These are phyloP conservation scores for Drosophila lacteicornis DNA, from an alignment of 1,140 invertebrate genomes.

Conservation along the genomic window DNA sequence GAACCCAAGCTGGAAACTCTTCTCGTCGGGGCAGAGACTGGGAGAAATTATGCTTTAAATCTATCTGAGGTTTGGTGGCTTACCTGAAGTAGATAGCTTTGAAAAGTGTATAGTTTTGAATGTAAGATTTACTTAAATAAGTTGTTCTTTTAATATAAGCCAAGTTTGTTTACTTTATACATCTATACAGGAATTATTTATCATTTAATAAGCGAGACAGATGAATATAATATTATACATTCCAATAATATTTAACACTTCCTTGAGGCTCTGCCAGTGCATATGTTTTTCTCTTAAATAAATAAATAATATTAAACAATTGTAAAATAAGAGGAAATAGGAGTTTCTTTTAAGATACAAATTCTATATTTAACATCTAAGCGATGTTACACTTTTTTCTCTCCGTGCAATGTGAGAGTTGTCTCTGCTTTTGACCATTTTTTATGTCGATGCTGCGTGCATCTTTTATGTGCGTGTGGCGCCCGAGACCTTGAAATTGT, in stretches of 20 bases:
- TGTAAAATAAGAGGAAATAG: no score
- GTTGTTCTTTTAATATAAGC: conserved; percentile 6
- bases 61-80: no score
- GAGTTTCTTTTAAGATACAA: neutral
- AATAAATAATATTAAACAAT: no score
- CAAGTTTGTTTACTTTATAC: no score
- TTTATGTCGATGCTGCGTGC: conserved; percentile 76
- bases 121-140: neutral
- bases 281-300: no score
- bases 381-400: neutral
- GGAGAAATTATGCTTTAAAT: no score
- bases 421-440: conserved; percentile 41
- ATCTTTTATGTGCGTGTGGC: conserved; percentile 79
- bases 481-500: conserved; percentile 81
- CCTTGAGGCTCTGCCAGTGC: no score
- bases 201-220: no score
- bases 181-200: no score
- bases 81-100: neutral
- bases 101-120: neutral
- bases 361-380: no score
- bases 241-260: no score
- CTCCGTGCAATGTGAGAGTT: conserved; percentile 18
- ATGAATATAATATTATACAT: no score
- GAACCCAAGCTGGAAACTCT: conserved; percentile 27
- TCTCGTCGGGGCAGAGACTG: neutral